Evolutionary conservation across 2,888 invertebrate genomes (phyloP).

Genomic region (Scaeva pyrastri): DNA sequence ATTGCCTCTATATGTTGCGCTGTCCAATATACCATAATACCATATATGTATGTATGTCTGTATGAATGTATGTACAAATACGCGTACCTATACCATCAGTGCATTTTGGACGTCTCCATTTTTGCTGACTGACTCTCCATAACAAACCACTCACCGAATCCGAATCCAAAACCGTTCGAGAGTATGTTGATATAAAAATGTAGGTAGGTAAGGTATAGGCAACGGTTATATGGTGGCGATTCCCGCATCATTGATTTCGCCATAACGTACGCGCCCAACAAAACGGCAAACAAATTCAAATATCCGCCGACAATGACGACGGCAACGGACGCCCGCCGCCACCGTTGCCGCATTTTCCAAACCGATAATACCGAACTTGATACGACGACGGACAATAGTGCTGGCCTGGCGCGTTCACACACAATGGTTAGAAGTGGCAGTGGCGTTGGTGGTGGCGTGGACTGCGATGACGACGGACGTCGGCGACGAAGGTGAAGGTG

Average conservation of each 20-base stretch:
- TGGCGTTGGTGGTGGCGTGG: background rate
- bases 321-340: background rate
- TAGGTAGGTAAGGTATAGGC: conserved; percentile 3
- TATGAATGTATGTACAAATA: no score
- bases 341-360: conserved; percentile 51
- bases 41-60: no score
- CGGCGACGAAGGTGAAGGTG: conserved; percentile 44
- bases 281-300: conserved; percentile 74
- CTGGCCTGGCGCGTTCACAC: conserved; percentile 67
- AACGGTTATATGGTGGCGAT: conserved; percentile 57
- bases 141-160: conserved; percentile 67
- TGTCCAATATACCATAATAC: no score
- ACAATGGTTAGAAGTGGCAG: conserved; percentile 62
- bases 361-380: conserved; percentile 30
- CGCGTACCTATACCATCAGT: background rate
- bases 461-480: background rate
- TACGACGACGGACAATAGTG: conserved; percentile 67
- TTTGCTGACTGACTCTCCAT: conserved; percentile 33
- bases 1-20: background rate
- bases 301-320: conserved; percentile 52
- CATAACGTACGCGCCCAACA: conserved; percentile 62
- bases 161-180: conserved; percentile 55
- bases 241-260: conserved; percentile 76
- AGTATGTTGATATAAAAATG: conserved; percentile 27
- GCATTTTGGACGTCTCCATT: conserved; percentile 59